Base-by-base conservation (phyloP, 2,113 vertebrate species). In the Sinocyclocheilus anophthalmus region DNA sequence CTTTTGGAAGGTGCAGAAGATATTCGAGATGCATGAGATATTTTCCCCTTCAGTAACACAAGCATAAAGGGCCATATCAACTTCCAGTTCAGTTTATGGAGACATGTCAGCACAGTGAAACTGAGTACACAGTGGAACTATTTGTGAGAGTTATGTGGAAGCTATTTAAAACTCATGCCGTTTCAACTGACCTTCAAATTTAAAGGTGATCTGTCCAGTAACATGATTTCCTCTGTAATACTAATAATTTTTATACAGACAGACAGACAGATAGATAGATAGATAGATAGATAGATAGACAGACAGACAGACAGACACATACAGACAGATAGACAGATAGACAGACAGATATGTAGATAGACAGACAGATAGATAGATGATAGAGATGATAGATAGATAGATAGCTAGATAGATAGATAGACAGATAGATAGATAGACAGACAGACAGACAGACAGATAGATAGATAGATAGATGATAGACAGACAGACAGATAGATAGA, bases 211-310 rank as follows among this genome's bases (percentile, higher is more conserved):
- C 61, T 37, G 53, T 70, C 63, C 24, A 45, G 63, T 87, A 73
- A 89, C 76, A 65, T 82, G 63, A 86, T 65, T 78, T 37, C 53
- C 75, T 81, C 81, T 53, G 73, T 37, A 69, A 61, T 67, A 63
- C 26, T 16, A 10, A 57, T n/a, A 6, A 9, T 14, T 30, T 39
- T 8, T 14, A 67, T 12, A 78, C 57, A 18, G 76, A 57, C 33
- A 5, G 26, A 11, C 8, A 61, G 14, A 30, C 30, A 30, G 30
- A 30, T 0, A 30, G 30, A 30, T 12, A 30, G 24, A 67, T 5
- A 30, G 63, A 67, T 0, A 39, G 69, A 37, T 0, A 26, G 26
- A 16, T 8, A 45, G 75, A 55, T 4, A 61, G 30, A 33, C 2
- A 30, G 63, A 30, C 2, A 30, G 69, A 67, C 2, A 20, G 59